Percentiles rank a stretch among this genome's conserved stretches.
Conservation (phyloP, 2,797 vertebrate species). For the Tenualosa thibaudeaui region DNA sequence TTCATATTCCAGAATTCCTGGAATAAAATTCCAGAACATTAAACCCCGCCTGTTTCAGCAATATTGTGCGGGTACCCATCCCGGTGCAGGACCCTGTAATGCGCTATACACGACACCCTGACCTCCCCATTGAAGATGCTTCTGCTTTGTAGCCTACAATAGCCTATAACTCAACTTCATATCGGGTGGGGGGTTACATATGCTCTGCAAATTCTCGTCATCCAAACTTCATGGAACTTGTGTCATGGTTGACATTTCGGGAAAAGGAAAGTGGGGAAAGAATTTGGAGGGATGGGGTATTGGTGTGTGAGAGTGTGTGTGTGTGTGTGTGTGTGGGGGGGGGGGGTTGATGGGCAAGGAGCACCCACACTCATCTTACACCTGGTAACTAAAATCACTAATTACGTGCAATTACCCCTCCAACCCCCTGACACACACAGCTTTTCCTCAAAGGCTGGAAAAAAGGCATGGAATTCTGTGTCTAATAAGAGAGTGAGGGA, state of each 20-base stretch:
- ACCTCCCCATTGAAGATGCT: neutral
- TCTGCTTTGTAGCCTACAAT: neutral
- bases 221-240: neutral
- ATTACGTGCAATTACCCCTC: conserved; percentile 84
- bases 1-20: too few relatives aligned
- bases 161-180: neutral
- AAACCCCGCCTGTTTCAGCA: too few relatives aligned
- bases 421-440: conserved; percentile 57
- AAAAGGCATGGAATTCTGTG: conserved; percentile 75
- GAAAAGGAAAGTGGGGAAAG: too few relatives aligned
- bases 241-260: too few relatives aligned
- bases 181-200: neutral
- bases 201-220: neutral
- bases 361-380: conserved; percentile 68
- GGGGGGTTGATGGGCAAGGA: conserved; percentile 26
- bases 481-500: conserved; percentile 57
- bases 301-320: too few relatives aligned
- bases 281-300: too few relatives aligned
- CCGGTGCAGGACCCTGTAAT: too few relatives aligned
- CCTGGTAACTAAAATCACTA: conserved; percentile 90
- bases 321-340: neutral
- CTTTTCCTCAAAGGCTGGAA: neutral
- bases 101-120: neutral
- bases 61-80: too few relatives aligned
- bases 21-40: too few relatives aligned